Percentiles rank a stretch among this genome's conserved stretches.
Conservation (phyloP, 37 sponge, comb jelly and placozoan genomes). For the Hexactinellida sp. region DNA sequence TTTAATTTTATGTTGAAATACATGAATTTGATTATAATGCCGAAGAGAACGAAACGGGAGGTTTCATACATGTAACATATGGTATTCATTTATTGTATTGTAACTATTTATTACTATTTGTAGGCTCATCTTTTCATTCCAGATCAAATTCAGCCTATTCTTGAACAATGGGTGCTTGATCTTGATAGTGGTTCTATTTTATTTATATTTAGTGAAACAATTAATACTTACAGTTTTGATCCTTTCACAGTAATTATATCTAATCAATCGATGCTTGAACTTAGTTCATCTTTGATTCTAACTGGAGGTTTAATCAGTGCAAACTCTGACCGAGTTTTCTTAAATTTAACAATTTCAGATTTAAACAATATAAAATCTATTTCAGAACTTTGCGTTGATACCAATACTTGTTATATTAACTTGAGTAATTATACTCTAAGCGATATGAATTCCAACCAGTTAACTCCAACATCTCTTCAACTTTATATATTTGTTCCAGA, state of each 20-base stretch:
- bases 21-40: too few relatives aligned
- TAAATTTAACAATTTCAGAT: constrained; percentile 20
- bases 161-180: constrained; percentile 32
- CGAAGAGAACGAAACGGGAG: too few relatives aligned
- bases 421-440: constrained; percentile 35
- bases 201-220: constrained; percentile 52
- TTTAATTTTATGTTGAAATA: too few relatives aligned
- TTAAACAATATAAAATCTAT: constrained; percentile 53
- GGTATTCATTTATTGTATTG: too few relatives aligned
- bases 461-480: constrained; percentile 2
- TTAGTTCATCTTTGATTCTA: not conserved
- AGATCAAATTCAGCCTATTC: constrained; percentile 56
- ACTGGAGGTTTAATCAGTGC: not conserved
- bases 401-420: constrained; percentile 40
- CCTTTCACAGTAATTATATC: not conserved
- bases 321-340: not conserved
- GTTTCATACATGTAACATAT: too few relatives aligned
- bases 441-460: constrained; percentile 49
- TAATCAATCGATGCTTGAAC: not conserved
- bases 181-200: constrained; percentile 35
- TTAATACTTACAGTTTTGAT: constrained; percentile 24
- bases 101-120: not conserved
- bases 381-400: constrained; percentile 31
- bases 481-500: constrained; percentile 28
- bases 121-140: constrained; percentile 30